Evolutionary conservation across 1,140 invertebrate species (phyloP), one percentile per base, ranked within the genome.

Genomic region (Heterodera carotae): DNA sequence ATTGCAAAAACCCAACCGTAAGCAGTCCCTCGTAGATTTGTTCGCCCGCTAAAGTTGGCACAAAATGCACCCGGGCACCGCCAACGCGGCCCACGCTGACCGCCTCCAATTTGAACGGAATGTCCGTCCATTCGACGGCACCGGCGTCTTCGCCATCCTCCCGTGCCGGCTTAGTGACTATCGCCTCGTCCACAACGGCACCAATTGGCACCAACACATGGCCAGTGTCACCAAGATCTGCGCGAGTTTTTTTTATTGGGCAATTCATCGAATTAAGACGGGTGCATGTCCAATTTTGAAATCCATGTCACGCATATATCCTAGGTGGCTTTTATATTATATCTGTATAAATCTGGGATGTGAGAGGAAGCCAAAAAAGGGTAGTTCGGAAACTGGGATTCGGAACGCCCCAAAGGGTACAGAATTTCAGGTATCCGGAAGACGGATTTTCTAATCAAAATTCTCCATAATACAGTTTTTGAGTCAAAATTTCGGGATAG

Each of bases 201-300:
- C 10, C 27, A 29, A 78, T 33, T 3, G 10, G 53, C 0, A 85
- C 36, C 33, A 36, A 22, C 22, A 83, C 59, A 27, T 66, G 29
- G 12, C 82, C 82, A 27, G 83, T 83, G 33, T 84, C 80, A 0
- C 82, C 82, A 18, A 83, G 59, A 64, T 84, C 83, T 73, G 56
- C 31, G 59, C n/a, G 43, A 53, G n/a, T 12, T 10, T 43, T n/a
- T n/a, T n/a, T n/a, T n/a, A n/a, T 43, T 43, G 39, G 39, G 15
- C 39, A 12, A 10, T 43, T 43, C 39, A 43, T 43, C 7, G 7
- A 12, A 12, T 43, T 10, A 43, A 43, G 15, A 43, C 1, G 39
- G 7, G 39, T 43, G n/a, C n/a, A n/a, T n/a, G n/a, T n/a, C n/a
- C n/a, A n/a, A n/a, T n/a, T n/a, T n/a, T n/a, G n/a, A n/a, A n/a